phyloP scores from a whole-genome alignment of 92 coral and sea anemone species.

The Anthopleura xanthogrammica region DNA sequence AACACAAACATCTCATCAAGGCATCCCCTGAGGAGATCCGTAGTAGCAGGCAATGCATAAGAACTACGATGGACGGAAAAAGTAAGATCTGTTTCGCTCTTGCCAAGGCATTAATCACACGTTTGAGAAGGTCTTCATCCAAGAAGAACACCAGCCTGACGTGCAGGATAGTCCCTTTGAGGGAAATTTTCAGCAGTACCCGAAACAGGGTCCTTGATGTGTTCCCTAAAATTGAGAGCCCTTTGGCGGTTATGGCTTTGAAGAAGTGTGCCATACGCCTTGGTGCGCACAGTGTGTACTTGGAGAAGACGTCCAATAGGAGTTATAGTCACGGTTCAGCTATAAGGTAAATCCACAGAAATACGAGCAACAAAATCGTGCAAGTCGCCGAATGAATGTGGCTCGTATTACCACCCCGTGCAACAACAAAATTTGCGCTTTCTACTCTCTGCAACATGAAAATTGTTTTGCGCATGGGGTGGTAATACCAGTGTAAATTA shows the following conservation, averaged over 20 bases:
- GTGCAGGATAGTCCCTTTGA: background rate
- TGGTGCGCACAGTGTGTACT: slow-evolving; percentile 52
- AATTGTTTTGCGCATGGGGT: no score
- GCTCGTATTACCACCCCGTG: no score
- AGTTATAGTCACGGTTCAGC: slow-evolving; percentile 7
- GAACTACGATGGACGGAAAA: slow-evolving; percentile 23
- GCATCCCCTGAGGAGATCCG: background rate
- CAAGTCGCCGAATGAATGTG: no score
- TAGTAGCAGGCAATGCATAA: background rate
- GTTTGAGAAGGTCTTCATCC: slow-evolving; percentile 7
- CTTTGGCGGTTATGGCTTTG: slow-evolving; percentile 36
- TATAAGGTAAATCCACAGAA: slow-evolving; percentile 1
- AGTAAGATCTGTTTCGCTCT: slow-evolving; percentile 50
- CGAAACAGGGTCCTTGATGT: slow-evolving; percentile 10
- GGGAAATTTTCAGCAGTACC: background rate
- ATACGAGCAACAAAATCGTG: no score
- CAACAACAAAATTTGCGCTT: no score
- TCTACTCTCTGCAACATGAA: no score
- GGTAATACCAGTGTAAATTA: no score
- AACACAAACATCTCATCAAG: background rate
- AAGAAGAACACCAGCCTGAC: slow-evolving; percentile 10
- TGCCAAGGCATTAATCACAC: slow-evolving; percentile 45
- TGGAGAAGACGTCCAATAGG: slow-evolving; percentile 34
- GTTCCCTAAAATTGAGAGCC: slow-evolving; percentile 38
- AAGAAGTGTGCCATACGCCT: slow-evolving; percentile 60